phyloP scores from a whole-genome alignment of 2,113 vertebrate genomes.

The Eolophus roseicapilla region DNA sequence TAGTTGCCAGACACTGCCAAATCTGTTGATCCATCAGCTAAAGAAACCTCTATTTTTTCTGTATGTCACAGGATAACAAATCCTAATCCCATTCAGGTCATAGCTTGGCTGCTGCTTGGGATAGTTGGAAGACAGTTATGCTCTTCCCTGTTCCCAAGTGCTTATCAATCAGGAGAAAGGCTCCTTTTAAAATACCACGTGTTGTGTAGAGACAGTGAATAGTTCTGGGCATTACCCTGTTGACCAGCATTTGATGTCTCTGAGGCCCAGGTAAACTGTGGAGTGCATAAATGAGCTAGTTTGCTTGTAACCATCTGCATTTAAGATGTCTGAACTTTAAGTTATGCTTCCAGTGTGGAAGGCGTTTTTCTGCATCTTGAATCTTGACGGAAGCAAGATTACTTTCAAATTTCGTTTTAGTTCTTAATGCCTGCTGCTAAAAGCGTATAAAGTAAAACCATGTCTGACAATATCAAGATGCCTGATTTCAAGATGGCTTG shows the following conservation, averaged over 20 bases:
- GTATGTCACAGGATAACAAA: not conserved
- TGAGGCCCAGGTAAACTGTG: not conserved
- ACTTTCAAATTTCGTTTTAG: not conserved
- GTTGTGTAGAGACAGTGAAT: not conserved
- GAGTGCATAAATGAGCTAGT: not conserved
- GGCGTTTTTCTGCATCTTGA: not conserved
- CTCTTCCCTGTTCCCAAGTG: not conserved
- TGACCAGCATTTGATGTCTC: not conserved
- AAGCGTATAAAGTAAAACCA: not conserved
- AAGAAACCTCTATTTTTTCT: not conserved
- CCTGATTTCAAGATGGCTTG: not conserved
- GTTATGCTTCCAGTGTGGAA: not conserved
- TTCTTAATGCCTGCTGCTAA: not conserved
- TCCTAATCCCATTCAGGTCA: not conserved
- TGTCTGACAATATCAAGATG: not conserved
- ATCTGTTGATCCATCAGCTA: not conserved
- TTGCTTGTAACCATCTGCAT: not conserved
- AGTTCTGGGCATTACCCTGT: not conserved
- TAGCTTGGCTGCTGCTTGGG: not conserved
- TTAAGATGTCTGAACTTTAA: not conserved
- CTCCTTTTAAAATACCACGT: not conserved
- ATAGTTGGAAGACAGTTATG: not conserved
- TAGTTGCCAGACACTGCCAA: not conserved
- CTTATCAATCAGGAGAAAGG: not conserved
- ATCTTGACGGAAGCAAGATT: not conserved